These are phyloP conservation scores for Druon quercuslanigerum DNA, from an alignment of 1,140 invertebrate species.

Conservation along the genomic window DNA sequence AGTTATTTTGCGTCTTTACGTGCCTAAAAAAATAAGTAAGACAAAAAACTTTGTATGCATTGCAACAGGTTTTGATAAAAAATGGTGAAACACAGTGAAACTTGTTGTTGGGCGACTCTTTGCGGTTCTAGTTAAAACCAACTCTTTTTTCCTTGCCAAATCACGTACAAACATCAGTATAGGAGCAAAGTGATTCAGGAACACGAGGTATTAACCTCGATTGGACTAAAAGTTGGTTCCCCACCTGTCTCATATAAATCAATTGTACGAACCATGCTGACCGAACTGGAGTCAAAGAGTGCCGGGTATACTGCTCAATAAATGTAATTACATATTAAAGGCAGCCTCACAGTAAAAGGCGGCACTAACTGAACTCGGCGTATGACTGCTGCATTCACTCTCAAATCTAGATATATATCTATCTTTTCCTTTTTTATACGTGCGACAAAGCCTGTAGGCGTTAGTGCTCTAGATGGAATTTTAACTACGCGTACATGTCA, in stretches of 20 bases:
- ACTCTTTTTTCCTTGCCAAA: not conserved
- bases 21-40: slow-evolving; percentile 3
- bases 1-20: not conserved
- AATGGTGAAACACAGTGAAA: slow-evolving; percentile 52
- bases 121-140: slow-evolving; percentile 2
- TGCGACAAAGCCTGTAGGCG: slow-evolving; percentile 29
- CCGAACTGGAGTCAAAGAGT: slow-evolving; percentile 33
- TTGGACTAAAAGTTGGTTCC: slow-evolving; percentile 31
- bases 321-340: slow-evolving; percentile 55
- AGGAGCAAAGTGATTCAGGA: slow-evolving; percentile 6
- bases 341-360: slow-evolving; percentile 19
- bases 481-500: slow-evolving; percentile 13
- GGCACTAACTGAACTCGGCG: not conserved
- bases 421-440: not conserved
- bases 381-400: slow-evolving; percentile 26
- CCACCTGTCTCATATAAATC: slow-evolving; percentile 51
- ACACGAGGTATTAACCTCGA: slow-evolving; percentile 12
- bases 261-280: slow-evolving; percentile 36
- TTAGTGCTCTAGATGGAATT: slow-evolving; percentile 18
- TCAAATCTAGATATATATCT: not conserved
- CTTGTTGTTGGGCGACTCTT: slow-evolving; percentile 45
- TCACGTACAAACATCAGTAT: not conserved
- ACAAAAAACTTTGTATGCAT: not conserved
- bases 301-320: slow-evolving; percentile 42
- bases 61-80: slow-evolving; percentile 13